Base-by-base conservation (phyloP, 2,797 vertebrate genomes). In the Sebastes kiyomatsui region DNA sequence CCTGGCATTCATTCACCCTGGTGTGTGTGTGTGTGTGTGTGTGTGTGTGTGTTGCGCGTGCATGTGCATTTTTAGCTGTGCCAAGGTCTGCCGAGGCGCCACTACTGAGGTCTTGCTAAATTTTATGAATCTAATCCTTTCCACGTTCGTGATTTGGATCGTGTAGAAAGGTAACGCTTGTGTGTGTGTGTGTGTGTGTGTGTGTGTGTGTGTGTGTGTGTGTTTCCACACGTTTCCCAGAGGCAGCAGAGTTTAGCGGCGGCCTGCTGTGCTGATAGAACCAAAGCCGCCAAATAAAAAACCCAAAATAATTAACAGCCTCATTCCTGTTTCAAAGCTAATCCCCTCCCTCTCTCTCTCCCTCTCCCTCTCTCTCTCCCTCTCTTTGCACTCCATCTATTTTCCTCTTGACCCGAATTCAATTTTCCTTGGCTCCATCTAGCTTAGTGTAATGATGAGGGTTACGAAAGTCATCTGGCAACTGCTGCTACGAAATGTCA, bases 391-490 rank as follows among this genome's bases (percentile, higher is more conserved):
- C 75, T 61, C 52, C 54, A 28, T 77, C 30, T 72, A 54, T 83
- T 82, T 90, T 83, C 62, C 79, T 83, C 69, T 72, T 74, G 77
- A 78, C 87, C 85, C 69, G 59, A 79, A 88, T 84, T 92, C 58
- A 79, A 89, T 91, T 92, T 94, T 94, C 82, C 91, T 83, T 86
- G 90, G 90, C 91, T 93, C 86, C 76, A 75, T 74, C 65, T 33
- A 78, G 86, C 90, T 91, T 76, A 82, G 77, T 73, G 80, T 92
- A 91, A 93, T 87, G 90, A 91, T 79, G 85, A 90, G 46, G 91
- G 87, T 90, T 90, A 90, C 64, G 46, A 90, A 92, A 92, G 90
- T 92, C 82, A 83, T 93, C 92, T 95, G 93, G 90, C 93, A 92
- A 80, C 81, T 38, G 80, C 85, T 77, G 78, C 54, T 82, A 82